These are phyloP conservation scores for Drosophila cardini DNA, from an alignment of 1,140 invertebrate genomes.

Conservation along the genomic window DNA sequence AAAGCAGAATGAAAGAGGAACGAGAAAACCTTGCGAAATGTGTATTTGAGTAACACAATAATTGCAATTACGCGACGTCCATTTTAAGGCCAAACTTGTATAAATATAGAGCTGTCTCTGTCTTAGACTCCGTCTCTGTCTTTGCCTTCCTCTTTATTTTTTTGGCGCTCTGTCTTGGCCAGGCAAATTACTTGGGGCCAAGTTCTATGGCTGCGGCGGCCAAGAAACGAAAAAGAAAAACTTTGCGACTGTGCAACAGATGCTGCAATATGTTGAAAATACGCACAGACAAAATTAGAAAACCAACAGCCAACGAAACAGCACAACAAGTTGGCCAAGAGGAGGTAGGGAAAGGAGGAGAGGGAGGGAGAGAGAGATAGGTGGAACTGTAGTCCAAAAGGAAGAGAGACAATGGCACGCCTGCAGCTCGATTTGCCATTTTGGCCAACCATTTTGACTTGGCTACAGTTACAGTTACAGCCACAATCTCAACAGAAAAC, in stretches of 20 bases:
- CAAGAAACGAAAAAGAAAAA: slow-evolving; percentile 36
- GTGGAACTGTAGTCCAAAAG: not conserved
- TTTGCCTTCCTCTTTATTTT: not conserved
- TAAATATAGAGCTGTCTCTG: not conserved
- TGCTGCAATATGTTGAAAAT: slow-evolving; percentile 69
- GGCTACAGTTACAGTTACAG: slow-evolving; percentile 41
- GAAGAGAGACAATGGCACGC: not conserved
- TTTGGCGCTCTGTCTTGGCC: slow-evolving; percentile 4
- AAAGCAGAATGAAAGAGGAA: not conserved
- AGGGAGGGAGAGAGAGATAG: not conserved
- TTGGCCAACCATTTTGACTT: slow-evolving; percentile 45
- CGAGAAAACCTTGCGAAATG: slow-evolving; percentile 40
- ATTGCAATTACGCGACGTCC: slow-evolving; percentile 69
- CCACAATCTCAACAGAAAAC: slow-evolving; percentile 38
- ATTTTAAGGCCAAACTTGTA: slow-evolving; percentile 40
- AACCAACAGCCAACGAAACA: slow-evolving; percentile 31
- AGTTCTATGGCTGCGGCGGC: slow-evolving; percentile 37
- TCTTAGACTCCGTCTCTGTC: not conserved
- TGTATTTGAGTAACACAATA: slow-evolving; percentile 72
- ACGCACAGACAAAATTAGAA: slow-evolving; percentile 67
- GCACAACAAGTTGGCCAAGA: slow-evolving; percentile 48
- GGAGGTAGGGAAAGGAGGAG: too few species aligned
- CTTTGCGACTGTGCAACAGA: slow-evolving; percentile 66
- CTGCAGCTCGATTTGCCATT: slow-evolving; percentile 68
- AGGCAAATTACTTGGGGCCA: slow-evolving; percentile 46